A percentile compares a stretch with the other conserved stretches of the same genome.
These are phyloP conservation scores for Leucoraja ocellata DNA, from an alignment of 2,797 vertebrate genomes.

Conservation along the genomic window DNA sequence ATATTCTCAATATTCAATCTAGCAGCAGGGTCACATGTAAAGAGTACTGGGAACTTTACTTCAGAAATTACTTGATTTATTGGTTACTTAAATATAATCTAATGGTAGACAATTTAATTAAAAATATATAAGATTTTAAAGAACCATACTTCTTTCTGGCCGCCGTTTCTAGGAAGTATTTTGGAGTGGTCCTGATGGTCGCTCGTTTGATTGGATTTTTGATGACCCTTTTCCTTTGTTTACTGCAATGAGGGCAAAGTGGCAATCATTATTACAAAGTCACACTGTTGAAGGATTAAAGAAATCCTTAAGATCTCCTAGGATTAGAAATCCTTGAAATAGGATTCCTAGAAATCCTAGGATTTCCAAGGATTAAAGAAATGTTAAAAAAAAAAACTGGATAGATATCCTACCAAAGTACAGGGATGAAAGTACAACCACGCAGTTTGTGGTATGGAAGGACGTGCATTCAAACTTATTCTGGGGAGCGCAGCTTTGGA, in stretches of 20 bases:
- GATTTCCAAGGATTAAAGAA: too few relatives aligned
- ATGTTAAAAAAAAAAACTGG: not conserved
- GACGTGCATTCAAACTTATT: not conserved
- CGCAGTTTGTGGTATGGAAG: not conserved
- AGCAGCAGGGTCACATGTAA: not conserved
- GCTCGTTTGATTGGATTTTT: conserved; percentile 77
- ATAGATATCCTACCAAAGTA: not conserved
- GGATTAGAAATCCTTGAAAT: too few relatives aligned
- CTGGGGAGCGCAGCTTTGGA: not conserved
- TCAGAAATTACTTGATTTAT: not conserved
- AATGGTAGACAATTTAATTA: conserved; percentile 47
- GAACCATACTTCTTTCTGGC: conserved; percentile 44
- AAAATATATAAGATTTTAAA: conserved; percentile 40
- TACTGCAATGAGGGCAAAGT: conserved; percentile 56
- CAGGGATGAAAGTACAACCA: not conserved
- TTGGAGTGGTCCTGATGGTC: conserved; percentile 78
- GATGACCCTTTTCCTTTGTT: conserved; percentile 75
- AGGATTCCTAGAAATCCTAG: too few relatives aligned
- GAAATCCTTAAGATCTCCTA: too few relatives aligned
- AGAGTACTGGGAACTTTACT: not conserved
- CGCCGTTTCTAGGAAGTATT: conserved; percentile 67
- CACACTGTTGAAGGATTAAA: not conserved
- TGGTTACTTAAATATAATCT: not conserved
- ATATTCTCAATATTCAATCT: not conserved
- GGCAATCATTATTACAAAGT: not conserved